Evolutionary conservation across 1,140 invertebrate genomes (phyloP).

Genomic region (Parapsyche elsis): DNA sequence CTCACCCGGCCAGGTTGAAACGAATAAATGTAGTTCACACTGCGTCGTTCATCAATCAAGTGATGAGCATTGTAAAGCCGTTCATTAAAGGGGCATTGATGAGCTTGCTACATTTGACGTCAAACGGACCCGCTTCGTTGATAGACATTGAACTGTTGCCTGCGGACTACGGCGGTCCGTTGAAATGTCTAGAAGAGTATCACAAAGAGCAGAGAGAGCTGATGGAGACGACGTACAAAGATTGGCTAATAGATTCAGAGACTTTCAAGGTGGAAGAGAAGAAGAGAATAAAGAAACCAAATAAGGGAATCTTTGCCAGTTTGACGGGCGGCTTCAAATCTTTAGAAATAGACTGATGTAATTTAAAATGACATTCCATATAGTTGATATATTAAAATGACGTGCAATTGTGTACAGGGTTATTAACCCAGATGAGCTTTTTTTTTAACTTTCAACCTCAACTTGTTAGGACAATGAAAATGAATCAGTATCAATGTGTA

Average conservation of each 20-base stretch:
- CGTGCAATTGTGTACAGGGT: conserved; percentile 12
- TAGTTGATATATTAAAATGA: background rate
- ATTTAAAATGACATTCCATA: background rate
- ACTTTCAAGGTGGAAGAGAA: conserved; percentile 66
- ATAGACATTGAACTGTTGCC: conserved; percentile 64
- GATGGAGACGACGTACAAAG: conserved; percentile 65
- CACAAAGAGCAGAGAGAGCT: conserved; percentile 65
- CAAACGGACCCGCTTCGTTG: conserved; percentile 63
- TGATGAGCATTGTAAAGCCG: conserved; percentile 71
- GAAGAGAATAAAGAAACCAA: conserved; percentile 66
- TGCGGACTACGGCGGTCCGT: conserved; percentile 66
- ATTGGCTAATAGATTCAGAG: conserved; percentile 66
- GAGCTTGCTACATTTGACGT: conserved; percentile 67
- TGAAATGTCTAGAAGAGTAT: conserved; percentile 62
- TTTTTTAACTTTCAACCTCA: too few species aligned
- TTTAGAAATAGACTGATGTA: conserved; percentile 64
- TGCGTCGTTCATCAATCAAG: conserved; percentile 71
- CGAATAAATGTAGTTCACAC: conserved; percentile 72
- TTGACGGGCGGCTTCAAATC: conserved; percentile 64
- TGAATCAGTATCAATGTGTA: too few species aligned
- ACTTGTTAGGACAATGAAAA: too few species aligned
- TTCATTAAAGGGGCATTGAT: conserved; percentile 70
- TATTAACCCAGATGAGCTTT: background rate
- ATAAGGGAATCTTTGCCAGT: conserved; percentile 64
- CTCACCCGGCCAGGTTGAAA: conserved; percentile 71